phyloP scores from a whole-genome alignment of 2,113 vertebrate genomes.

The Brienomyrus brachyistius region DNA sequence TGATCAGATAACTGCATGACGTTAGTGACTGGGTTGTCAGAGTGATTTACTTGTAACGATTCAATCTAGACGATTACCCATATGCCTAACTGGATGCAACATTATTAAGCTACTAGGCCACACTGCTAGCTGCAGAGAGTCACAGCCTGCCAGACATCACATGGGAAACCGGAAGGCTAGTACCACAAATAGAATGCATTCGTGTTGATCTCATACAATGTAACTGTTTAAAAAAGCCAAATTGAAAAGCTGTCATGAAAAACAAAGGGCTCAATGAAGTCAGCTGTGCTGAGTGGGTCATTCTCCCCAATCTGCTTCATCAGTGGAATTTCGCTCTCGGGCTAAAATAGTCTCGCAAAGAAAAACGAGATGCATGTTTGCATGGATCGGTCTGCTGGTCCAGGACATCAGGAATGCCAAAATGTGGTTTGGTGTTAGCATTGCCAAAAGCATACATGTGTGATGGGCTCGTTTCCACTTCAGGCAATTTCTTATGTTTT shows the following conservation, averaged over 20 bases:
- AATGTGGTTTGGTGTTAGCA: not conserved
- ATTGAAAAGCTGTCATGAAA: not conserved
- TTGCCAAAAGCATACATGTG: not conserved
- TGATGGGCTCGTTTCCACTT: not conserved
- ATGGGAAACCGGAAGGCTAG: not conserved
- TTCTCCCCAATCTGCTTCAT: slow-evolving; percentile 25
- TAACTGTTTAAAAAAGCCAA: slow-evolving; percentile 10
- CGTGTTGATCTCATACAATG: slow-evolving; percentile 11
- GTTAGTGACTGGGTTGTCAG: not conserved
- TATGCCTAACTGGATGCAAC: not conserved
- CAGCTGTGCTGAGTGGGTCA: slow-evolving; percentile 28
- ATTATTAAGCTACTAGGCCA: not conserved
- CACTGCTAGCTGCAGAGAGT: not conserved
- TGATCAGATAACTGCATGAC: not conserved
- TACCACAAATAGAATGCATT: not conserved
- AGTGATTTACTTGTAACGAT: not conserved
- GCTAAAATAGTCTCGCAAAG: not conserved
- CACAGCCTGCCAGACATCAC: not conserved
- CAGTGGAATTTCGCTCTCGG: slow-evolving; percentile 20
- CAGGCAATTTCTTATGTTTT: not conserved
- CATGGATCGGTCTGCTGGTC: not conserved
- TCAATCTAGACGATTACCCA: not conserved
- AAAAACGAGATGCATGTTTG: too few relatives aligned
- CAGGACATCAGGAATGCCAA: not conserved
- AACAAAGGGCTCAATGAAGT: slow-evolving; percentile 27